These are phyloP conservation scores for Melanotaenia duboulayi DNA, from an alignment of 2,113 vertebrate species.

Conservation along the genomic window DNA sequence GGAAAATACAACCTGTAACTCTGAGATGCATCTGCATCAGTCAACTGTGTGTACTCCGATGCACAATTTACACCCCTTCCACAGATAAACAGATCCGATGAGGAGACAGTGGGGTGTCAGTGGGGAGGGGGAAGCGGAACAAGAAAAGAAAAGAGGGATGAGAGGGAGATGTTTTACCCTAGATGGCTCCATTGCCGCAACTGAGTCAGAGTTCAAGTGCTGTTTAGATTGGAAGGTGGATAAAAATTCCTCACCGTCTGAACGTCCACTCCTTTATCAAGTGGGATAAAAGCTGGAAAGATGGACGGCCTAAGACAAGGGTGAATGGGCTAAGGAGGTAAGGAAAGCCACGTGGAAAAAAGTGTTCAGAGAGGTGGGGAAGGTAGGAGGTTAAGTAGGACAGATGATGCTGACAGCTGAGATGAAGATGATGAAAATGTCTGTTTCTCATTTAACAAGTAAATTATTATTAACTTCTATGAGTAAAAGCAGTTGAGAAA, in stretches of 20 bases:
- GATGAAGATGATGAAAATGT: constrained; percentile 13
- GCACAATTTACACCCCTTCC: constrained; percentile 71
- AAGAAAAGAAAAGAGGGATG: constrained; percentile 13
- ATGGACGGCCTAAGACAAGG: constrained; percentile 20
- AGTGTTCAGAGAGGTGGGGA: neutral
- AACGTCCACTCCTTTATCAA: constrained; percentile 53
- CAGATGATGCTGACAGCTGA: neutral
- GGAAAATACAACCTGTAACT: constrained; percentile 71
- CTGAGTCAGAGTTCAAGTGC: constrained; percentile 65
- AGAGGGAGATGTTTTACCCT: constrained; percentile 73
- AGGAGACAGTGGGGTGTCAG: constrained; percentile 29
- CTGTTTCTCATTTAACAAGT: neutral
- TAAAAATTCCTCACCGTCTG: constrained; percentile 71
- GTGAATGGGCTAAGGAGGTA: constrained; percentile 13
- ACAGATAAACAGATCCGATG: constrained; percentile 76
- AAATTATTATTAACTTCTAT: neutral
- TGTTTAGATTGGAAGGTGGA: constrained; percentile 71
- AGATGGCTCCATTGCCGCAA: constrained; percentile 67
- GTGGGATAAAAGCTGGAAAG: constrained; percentile 31
- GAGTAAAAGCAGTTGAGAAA: neutral
- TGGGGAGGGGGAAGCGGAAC: constrained; percentile 7
- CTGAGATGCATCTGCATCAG: constrained; percentile 68
- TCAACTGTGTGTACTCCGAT: constrained; percentile 57
- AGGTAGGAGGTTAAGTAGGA: neutral
- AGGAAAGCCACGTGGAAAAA: neutral